Conservation (phyloP, 92 coral and sea anemone genomes). For the Zoanthus gigantus region DNA sequence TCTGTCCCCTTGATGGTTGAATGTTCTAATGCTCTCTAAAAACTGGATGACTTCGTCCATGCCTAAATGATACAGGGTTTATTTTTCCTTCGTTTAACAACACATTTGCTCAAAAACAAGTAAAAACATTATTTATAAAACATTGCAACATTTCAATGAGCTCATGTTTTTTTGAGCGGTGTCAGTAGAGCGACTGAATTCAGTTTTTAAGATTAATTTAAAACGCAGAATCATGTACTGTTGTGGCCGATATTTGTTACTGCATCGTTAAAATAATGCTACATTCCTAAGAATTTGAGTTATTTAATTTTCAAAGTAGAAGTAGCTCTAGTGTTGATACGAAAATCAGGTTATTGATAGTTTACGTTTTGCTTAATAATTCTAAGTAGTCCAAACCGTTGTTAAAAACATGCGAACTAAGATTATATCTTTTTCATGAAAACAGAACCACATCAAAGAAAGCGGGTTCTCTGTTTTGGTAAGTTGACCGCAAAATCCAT, state of each 20-base stretch:
- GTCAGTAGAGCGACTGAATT: neutral
- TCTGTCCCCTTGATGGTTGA: too few relatives aligned
- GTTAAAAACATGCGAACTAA: neutral
- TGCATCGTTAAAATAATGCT: neutral
- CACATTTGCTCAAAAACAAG: neutral
- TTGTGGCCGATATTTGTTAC: neutral
- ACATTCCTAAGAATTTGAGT: neutral
- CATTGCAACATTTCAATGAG: constrained; percentile 3
- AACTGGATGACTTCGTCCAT: too few relatives aligned
- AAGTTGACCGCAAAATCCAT: neutral
- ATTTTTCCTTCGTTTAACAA: neutral
- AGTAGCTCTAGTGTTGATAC: neutral
- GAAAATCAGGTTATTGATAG: neutral
- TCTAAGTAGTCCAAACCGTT: neutral
- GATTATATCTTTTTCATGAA: neutral
- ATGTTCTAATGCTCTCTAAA: too few relatives aligned
- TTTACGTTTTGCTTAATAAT: constrained; percentile 40
- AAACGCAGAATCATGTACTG: neutral
- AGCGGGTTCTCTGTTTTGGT: constrained; percentile 52
- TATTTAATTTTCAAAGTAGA: neutral
- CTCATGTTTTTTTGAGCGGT: constrained; percentile 10
- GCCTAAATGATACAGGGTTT: too few relatives aligned
- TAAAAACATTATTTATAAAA: constrained; percentile 25
- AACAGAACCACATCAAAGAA: constrained; percentile 40
- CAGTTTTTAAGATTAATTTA: neutral